Conservation (phyloP, 2,888 invertebrate genomes). For the Drosophila gaucha region DNA sequence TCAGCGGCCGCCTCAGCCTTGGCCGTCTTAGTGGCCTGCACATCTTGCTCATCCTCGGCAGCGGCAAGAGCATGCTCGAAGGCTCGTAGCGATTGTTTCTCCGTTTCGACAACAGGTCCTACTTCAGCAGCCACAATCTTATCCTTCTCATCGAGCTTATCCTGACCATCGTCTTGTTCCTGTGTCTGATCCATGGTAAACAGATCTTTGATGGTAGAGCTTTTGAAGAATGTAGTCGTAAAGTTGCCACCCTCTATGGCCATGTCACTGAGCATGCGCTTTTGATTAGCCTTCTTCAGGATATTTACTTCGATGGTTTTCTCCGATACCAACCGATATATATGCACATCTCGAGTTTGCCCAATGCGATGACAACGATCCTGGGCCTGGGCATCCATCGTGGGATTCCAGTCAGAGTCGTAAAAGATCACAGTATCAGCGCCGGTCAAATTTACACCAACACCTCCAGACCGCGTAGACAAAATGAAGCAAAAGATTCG, state of each 20-base stretch:
- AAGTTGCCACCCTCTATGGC: constrained; percentile 99
- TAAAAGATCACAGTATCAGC: constrained; percentile 99
- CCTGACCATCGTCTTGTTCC: constrained; percentile 78
- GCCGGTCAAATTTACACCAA: constrained; percentile 99
- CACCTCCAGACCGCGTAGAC: constrained; percentile 98
- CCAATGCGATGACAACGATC: constrained; percentile 99
- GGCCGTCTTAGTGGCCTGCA: constrained; percentile 94
- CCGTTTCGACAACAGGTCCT: constrained; percentile 81
- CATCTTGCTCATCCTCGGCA: constrained; percentile 98
- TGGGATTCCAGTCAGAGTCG: constrained; percentile 99
- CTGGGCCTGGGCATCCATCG: constrained; percentile 99
- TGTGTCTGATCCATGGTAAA: constrained; percentile 89
- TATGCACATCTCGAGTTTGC: constrained; percentile 99
- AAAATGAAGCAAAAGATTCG: constrained; percentile 98
- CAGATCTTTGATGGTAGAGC: constrained; percentile 96
- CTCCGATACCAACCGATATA: constrained; percentile 98
- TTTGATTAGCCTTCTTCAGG: constrained; percentile 99
- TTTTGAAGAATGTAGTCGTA: constrained; percentile 97
- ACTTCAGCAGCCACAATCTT: constrained; percentile 60
- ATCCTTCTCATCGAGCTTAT: constrained; percentile 73
- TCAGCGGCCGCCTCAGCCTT: constrained; percentile 95
- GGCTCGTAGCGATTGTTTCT: constrained; percentile 87
- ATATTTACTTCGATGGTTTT: constrained; percentile 99
- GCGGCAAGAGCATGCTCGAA: constrained; percentile 94
- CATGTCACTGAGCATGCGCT: constrained; percentile 96